Conservation (phyloP, 2,113 vertebrate species). For the Physeter macrocephalus region DNA sequence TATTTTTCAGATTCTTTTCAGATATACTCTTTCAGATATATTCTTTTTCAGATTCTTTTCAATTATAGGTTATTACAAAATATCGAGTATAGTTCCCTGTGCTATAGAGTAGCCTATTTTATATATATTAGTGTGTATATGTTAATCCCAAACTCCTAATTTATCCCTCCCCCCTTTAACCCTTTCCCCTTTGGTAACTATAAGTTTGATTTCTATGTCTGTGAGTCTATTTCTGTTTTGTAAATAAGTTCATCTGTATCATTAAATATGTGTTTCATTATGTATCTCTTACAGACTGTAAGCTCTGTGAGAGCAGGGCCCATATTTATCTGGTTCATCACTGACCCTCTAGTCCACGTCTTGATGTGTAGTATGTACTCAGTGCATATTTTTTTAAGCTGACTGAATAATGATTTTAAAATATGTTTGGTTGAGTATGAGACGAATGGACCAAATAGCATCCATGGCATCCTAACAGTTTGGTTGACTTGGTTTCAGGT, state of each 20-base stretch:
- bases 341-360: neutral
- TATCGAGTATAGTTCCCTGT: neutral
- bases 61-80: neutral
- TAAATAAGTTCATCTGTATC: neutral
- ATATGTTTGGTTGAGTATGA: neutral
- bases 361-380: neutral
- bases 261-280: neutral
- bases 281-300: neutral
- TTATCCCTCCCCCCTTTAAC: too few relatives aligned
- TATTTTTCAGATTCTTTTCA: neutral
- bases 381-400: neutral
- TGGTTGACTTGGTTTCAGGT: neutral
- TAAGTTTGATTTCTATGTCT: neutral
- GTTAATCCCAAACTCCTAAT: neutral
- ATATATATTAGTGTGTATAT: neutral
- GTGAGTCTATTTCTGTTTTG: neutral
- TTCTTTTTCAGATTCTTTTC: neutral
- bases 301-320: neutral
- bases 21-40: too few relatives aligned
- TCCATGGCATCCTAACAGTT: neutral
- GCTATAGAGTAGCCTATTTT: neutral
- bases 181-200: neutral
- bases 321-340: neutral
- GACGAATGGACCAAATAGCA: neutral
- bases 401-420: neutral